These are phyloP conservation scores for Tenebrosternarchus preto DNA, from an alignment of 2,113 vertebrate genomes.

Conservation along the genomic window DNA sequence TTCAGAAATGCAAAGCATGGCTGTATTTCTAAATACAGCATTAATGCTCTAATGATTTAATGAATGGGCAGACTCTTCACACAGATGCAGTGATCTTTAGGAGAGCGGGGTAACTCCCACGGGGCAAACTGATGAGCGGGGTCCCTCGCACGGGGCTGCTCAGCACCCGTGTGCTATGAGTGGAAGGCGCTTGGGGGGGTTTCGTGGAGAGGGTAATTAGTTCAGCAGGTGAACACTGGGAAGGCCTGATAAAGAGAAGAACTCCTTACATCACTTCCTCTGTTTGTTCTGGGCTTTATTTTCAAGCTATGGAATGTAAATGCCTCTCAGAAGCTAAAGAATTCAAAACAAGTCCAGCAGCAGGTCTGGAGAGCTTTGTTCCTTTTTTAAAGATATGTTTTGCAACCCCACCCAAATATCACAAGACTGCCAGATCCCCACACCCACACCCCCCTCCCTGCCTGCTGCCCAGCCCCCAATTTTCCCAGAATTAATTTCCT, in stretches of 20 bases:
- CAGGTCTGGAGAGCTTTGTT: slow-evolving; percentile 49
- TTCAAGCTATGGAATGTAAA: slow-evolving; percentile 48
- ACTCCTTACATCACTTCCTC: slow-evolving; percentile 55
- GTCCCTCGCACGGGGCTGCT: slow-evolving; percentile 46
- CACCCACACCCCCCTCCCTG: slow-evolving; percentile 4
- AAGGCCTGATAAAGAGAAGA: slow-evolving; percentile 55
- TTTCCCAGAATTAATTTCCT: slow-evolving; percentile 46
- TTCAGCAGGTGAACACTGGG: slow-evolving; percentile 58
- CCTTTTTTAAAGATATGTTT: slow-evolving; percentile 48
- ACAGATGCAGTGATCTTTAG: no score
- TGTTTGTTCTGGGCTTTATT: slow-evolving; percentile 54
- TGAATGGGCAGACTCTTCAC: no score
- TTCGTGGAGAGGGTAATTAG: slow-evolving; percentile 52
- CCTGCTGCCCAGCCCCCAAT: background rate
- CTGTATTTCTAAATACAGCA: no score
- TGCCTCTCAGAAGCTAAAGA: slow-evolving; percentile 43
- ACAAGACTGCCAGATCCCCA: slow-evolving; percentile 45
- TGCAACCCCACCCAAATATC: slow-evolving; percentile 54
- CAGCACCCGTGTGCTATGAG: fast-evolving
- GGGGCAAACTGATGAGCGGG: slow-evolving; percentile 35
- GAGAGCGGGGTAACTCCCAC: no score
- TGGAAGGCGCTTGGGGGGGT: background rate
- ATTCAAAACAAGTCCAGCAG: slow-evolving; percentile 60
- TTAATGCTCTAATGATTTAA: background rate
- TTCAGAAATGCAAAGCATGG: no score